Base-by-base conservation (phyloP, 2,888 invertebrate genomes). In the Choristoneura rosaceana region DNA sequence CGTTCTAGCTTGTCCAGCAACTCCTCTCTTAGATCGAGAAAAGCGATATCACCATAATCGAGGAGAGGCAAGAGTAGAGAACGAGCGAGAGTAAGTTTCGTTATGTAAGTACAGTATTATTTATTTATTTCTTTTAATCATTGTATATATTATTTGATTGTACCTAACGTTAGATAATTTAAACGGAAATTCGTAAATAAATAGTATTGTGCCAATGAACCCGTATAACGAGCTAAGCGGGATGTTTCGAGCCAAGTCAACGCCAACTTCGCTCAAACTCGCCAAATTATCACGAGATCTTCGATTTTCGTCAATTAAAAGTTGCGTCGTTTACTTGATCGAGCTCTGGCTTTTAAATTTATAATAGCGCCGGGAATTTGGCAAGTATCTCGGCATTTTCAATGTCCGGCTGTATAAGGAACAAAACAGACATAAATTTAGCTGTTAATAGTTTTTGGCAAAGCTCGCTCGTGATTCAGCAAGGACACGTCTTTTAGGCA, bases 231-330 rank as follows among this genome's bases (percentile, higher is more conserved):
- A 62, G 45, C 25, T 45, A 14, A 4, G n/a, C 62, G 33, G 43
- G 25, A 14, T 62, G 38, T 17, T 41, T 38, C 15, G 60, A 60
- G 60, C 41, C 15, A 25, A 55, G 38, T 47, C n/a, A 47, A 12
- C 43, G 12, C 43, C 12, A 43, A 43, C 43, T 12, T 43, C 43
- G 43, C 52, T 17, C 15, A 52, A n/a, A 52, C 43, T 43, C n/a
- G 12, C 61, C 25, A 62, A 45, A 25, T 45, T 25, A 62, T 12
- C 25, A 25, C 43, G 5, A 50, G 71, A 67, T 71, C 71, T 66
- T 62, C 64, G 47, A 64, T 47, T 64, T 45, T 61, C 62, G 47
- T 71, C 71, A 71, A 58, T 71, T 71, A 71, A 67, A 71, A 71
- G 62, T 71, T 71, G 58, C 52, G 2, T 17, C 41, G n/a, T 55